These are phyloP conservation scores for Nannospalax galili DNA, from an alignment of 2,113 vertebrate genomes.

Conservation along the genomic window DNA sequence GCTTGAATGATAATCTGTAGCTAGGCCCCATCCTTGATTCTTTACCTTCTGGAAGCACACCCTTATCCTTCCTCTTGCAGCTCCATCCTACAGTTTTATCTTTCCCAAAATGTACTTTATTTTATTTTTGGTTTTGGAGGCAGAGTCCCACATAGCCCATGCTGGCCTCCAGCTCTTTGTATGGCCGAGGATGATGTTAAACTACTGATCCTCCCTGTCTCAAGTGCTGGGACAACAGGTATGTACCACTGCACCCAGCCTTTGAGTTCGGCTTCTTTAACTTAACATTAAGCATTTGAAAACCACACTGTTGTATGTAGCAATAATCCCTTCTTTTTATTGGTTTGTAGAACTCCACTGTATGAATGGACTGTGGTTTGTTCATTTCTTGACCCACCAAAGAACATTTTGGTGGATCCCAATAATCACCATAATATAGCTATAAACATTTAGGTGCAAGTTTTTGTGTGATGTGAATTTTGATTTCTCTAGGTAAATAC, in stretches of 20 bases:
- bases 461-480: slow-evolving; percentile 36
- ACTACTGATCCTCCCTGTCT: neutral
- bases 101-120: neutral
- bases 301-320: neutral
- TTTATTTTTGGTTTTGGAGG: neutral
- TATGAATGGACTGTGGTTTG: neutral
- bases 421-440: neutral
- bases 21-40: neutral
- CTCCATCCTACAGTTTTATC: neutral
- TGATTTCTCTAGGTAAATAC: slow-evolving; percentile 2
- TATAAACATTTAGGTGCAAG: neutral
- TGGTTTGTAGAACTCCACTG: neutral
- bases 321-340: neutral
- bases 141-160: neutral
- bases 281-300: neutral
- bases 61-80: neutral
- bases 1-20: neutral
- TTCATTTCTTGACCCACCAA: neutral
- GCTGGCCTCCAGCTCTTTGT: neutral
- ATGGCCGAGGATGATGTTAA: neutral
- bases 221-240: neutral
- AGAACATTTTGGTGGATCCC: neutral
- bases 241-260: neutral
- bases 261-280: slow-evolving; percentile 1
- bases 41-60: neutral